A percentile compares a stretch with the other conserved stretches of the same genome.
Evolutionary conservation across 2,888 invertebrate genomes (phyloP).

Genomic region (Chrysopilus asiliformis): DNA sequence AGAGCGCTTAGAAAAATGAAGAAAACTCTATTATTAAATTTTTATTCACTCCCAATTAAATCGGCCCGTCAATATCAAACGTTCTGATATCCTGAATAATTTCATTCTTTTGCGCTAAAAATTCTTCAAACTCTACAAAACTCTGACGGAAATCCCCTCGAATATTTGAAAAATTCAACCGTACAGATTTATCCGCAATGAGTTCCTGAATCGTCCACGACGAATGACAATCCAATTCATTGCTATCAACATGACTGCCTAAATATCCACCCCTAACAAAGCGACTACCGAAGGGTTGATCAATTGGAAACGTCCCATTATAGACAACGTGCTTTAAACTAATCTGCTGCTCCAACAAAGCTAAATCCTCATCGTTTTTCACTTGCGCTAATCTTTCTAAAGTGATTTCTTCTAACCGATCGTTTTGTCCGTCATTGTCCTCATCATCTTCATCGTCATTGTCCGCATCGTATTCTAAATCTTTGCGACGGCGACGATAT

Average conservation of each 20-base stretch:
- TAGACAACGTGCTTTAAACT: conserved; percentile 48
- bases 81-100: conserved; percentile 25
- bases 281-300: conserved; percentile 43
- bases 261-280: conserved; percentile 2
- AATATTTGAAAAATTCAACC: conserved; percentile 13
- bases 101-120: conserved; percentile 21
- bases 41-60: too few species aligned
- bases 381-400: too few species aligned
- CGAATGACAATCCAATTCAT: conserved; percentile 9
- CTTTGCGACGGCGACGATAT: too few species aligned
- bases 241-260: conserved; percentile 5
- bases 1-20: too few species aligned
- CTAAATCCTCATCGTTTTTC: too few species aligned
- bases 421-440: too few species aligned
- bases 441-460: too few species aligned
- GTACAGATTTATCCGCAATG: conserved; percentile 31
- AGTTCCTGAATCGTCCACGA: conserved; percentile 35
- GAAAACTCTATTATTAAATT: too few species aligned
- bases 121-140: conserved; percentile 29
- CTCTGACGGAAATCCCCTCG: conserved; percentile 32
- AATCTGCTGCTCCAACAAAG: too few species aligned
- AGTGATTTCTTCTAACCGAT: too few species aligned
- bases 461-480: too few species aligned
- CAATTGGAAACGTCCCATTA: conserved; percentile 79
- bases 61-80: conserved; percentile 44